Percentiles rank a stretch among this genome's conserved stretches.
phyloP scores from a whole-genome alignment of 1,140 invertebrate genomes.

The Drosophila kikkawai region DNA sequence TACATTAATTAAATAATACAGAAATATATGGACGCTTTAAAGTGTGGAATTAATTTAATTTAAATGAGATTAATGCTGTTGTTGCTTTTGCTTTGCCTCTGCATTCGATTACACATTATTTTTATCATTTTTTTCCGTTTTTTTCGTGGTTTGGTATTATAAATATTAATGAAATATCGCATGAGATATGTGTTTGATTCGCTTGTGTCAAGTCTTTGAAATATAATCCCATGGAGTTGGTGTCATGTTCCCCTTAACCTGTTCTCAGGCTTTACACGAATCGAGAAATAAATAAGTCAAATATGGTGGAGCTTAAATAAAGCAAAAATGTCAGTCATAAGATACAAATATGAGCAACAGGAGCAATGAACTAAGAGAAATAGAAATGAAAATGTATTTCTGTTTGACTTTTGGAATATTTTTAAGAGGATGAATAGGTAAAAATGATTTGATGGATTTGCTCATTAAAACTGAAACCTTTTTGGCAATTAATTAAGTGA shows the following conservation, averaged over 20 bases:
- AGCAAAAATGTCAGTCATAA: slow-evolving; percentile 34
- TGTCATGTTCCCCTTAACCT: slow-evolving; percentile 32
- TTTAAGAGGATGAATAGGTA: slow-evolving; percentile 3
- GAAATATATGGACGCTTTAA: slow-evolving; percentile 21
- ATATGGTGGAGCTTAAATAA: slow-evolving; percentile 26
- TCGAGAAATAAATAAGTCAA: slow-evolving; percentile 16
- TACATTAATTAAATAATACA: slow-evolving; percentile 14
- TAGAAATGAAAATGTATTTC: slow-evolving; percentile 13
- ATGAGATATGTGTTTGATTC: slow-evolving; percentile 33
- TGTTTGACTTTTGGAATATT: slow-evolving; percentile 5
- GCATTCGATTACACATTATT: slow-evolving; percentile 39
- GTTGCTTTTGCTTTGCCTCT: slow-evolving; percentile 17
- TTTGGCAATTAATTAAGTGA: slow-evolving; percentile 19
- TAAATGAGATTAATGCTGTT: slow-evolving; percentile 37
- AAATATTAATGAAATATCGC: slow-evolving; percentile 50
- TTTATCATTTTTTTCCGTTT: background rate
- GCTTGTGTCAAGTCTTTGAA: slow-evolving; percentile 44
- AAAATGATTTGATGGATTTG: slow-evolving; percentile 21
- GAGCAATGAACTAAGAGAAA: slow-evolving; percentile 35
- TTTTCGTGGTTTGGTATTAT: slow-evolving; percentile 31
- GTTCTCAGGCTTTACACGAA: slow-evolving; percentile 42
- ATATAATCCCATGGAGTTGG: slow-evolving; percentile 34
- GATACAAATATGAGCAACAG: slow-evolving; percentile 23
- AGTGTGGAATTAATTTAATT: slow-evolving; percentile 41
- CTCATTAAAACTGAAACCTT: slow-evolving; percentile 14